phyloP scores from a whole-genome alignment of 2,888 invertebrate genomes.

The Eupelmus urozonus region DNA sequence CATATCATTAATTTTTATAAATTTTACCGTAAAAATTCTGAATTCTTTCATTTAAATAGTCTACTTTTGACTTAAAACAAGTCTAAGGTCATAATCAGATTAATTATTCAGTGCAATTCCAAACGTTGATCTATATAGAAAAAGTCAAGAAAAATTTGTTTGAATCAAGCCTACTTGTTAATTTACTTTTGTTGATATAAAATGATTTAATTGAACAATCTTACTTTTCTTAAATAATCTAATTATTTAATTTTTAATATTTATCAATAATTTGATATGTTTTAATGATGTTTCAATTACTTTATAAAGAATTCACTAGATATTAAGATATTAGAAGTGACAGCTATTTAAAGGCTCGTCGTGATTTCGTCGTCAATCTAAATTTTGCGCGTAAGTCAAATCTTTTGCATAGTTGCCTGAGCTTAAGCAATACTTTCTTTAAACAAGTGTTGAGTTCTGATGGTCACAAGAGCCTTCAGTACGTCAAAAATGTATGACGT shows the following conservation, averaged over 20 bases:
- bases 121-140: slow-evolving; percentile 29
- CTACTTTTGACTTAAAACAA: slow-evolving; percentile 28
- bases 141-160: slow-evolving; percentile 31
- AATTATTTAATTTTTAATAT: not conserved
- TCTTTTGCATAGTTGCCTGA: no score
- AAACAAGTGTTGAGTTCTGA: no score
- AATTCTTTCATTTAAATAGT: slow-evolving; percentile 36
- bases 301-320: not conserved
- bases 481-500: no score
- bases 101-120: slow-evolving; percentile 32
- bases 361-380: no score
- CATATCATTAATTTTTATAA: slow-evolving; percentile 36
- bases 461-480: no score
- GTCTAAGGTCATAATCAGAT: slow-evolving; percentile 26
- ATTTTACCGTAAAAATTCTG: slow-evolving; percentile 51
- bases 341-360: no score
- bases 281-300: not conserved
- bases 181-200: not conserved
- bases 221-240: not conserved
- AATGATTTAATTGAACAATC: not conserved
- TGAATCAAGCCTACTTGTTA: not conserved
- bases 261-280: not conserved
- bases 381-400: no score
- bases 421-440: no score
- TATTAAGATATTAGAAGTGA: no score